These are phyloP conservation scores for Drosophila merina DNA, from an alignment of 2,888 invertebrate genomes.

Conservation along the genomic window DNA sequence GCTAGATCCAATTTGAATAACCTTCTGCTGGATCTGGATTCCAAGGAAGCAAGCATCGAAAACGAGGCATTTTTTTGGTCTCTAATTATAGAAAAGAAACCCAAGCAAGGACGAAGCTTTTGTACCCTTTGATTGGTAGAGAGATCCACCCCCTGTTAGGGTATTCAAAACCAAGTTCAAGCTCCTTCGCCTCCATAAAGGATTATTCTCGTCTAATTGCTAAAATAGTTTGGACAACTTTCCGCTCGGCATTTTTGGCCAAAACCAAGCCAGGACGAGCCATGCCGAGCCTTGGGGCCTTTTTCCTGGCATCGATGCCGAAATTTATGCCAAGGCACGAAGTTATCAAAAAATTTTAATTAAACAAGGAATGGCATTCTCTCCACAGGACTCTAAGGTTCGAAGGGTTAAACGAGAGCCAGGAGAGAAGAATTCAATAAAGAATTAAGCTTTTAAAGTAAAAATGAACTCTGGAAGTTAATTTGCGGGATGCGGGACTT, in stretches of 20 bases:
- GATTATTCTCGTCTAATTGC: constrained; percentile 57
- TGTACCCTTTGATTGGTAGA: neutral
- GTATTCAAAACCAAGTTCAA: neutral
- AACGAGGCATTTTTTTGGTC: constrained; percentile 22
- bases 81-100: constrained; percentile 24
- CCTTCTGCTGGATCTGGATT: neutral
- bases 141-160: neutral
- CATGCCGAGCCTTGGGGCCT: constrained; percentile 6
- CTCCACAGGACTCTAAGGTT: no score
- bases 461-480: no score
- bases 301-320: constrained; percentile 42
- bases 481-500: no score
- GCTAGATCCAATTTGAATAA: constrained; percentile 18
- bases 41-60: constrained; percentile 3
- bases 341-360: constrained; percentile 72
- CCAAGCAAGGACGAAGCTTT: neutral
- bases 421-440: neutral
- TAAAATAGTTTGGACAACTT: constrained; percentile 64
- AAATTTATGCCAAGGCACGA: constrained; percentile 71
- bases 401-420: neutral
- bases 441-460: no score
- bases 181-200: neutral
- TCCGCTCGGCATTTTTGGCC: constrained; percentile 1
- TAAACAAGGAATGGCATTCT: constrained; percentile 46
- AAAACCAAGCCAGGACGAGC: neutral